phyloP scores from a whole-genome alignment of 2,888 invertebrate genomes.

The Sphecodes monilicornis region DNA sequence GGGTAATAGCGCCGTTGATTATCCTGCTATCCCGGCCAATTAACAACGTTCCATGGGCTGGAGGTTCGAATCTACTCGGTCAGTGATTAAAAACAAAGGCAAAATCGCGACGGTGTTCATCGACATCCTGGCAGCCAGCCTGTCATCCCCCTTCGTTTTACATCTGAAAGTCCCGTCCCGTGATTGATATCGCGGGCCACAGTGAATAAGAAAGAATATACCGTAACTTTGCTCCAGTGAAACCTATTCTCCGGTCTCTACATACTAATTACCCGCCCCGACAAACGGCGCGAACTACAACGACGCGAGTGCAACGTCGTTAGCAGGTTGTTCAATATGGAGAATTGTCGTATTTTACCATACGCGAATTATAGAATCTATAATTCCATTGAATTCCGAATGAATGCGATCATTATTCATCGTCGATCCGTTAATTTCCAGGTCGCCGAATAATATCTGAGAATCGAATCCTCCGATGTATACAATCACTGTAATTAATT shows the following conservation, averaged over 20 bases:
- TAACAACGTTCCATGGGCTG: constrained; percentile 57
- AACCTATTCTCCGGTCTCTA: constrained; percentile 29
- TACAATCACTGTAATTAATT: not conserved
- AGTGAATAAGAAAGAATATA: constrained; percentile 41
- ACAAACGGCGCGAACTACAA: constrained; percentile 19
- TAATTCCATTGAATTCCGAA: constrained; percentile 8
- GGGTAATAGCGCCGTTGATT: constrained; percentile 66
- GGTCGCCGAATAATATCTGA: constrained; percentile 14
- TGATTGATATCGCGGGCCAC: constrained; percentile 43
- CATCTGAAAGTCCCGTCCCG: not conserved
- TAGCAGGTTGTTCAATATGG: not conserved
- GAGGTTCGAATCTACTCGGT: constrained; percentile 61
- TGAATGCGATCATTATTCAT: not conserved
- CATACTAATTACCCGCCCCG: not conserved
- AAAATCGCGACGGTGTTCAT: constrained; percentile 58
- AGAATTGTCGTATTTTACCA: constrained; percentile 9
- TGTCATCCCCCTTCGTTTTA: constrained; percentile 52
- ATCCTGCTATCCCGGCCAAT: constrained; percentile 66
- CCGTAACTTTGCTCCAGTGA: constrained; percentile 48
- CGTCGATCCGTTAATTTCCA: constrained; percentile 18
- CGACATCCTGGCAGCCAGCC: constrained; percentile 52
- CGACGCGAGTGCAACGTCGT: not conserved
- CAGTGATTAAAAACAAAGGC: constrained; percentile 62
- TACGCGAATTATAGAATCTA: not conserved
- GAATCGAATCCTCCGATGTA: not conserved